phyloP scores from a whole-genome alignment of 30 jellyfish, hydroid and myxozoan genomes.

The Haliclystus octoradiatus region DNA sequence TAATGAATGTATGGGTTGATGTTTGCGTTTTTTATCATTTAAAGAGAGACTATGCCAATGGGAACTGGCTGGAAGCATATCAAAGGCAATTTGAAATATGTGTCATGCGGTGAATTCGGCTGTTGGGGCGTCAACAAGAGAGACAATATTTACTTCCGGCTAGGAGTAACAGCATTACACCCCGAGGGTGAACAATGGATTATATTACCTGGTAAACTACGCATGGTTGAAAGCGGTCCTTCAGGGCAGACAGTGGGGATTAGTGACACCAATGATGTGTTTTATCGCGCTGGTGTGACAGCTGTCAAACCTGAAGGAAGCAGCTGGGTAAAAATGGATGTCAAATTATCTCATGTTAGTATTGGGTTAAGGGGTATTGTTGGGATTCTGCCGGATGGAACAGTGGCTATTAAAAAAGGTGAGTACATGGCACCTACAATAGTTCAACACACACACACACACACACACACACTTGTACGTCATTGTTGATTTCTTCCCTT shows the following conservation, averaged over 20 bases:
- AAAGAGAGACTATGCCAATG: slow-evolving; percentile 21
- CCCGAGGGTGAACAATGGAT: slow-evolving; percentile 94
- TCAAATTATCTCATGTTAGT: slow-evolving; percentile 72
- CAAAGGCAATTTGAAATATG: slow-evolving; percentile 68
- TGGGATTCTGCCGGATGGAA: slow-evolving; percentile 82
- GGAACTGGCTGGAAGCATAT: slow-evolving; percentile 91
- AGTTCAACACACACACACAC: background rate
- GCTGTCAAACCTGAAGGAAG: slow-evolving; percentile 72
- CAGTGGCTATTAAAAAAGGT: slow-evolving; percentile 75
- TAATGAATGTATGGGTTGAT: too few relatives aligned
- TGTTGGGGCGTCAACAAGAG: slow-evolving; percentile 88
- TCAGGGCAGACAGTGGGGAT: slow-evolving; percentile 80
- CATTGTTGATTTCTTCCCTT: background rate
- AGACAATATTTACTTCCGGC: slow-evolving; percentile 63
- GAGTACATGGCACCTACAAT: background rate
- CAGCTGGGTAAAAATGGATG: slow-evolving; percentile 55
- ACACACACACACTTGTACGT: background rate
- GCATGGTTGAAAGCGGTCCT: slow-evolving; percentile 68
- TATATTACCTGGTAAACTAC: slow-evolving; percentile 62
- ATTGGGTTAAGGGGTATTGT: slow-evolving; percentile 75
- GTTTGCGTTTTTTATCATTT: too few relatives aligned
- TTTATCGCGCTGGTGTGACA: slow-evolving; percentile 50
- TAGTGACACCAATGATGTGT: slow-evolving; percentile 46
- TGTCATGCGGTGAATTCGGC: slow-evolving; percentile 88
- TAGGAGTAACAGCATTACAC: slow-evolving; percentile 34